Evolutionary conservation across 2,113 vertebrate genomes (phyloP).

Genomic region (Limanda limanda): DNA sequence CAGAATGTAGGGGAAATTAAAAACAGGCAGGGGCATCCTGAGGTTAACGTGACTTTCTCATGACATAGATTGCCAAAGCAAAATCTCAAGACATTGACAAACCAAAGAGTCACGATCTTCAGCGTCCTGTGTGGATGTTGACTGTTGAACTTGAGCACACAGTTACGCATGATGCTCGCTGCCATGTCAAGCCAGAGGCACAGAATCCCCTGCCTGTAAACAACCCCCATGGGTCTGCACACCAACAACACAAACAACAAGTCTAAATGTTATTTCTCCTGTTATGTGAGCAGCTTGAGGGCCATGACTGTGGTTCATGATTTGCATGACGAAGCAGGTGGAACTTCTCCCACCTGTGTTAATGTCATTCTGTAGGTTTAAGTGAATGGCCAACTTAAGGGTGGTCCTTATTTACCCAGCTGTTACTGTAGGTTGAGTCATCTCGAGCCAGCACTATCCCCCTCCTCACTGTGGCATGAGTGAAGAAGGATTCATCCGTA

Average conservation of each 20-base stretch:
- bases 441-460: slow-evolving; percentile 5
- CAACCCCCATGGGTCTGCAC: background rate
- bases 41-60: too few species aligned
- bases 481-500: slow-evolving; percentile 62
- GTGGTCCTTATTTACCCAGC: slow-evolving; percentile 54
- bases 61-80: too few species aligned
- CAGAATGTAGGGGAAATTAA: too few species aligned
- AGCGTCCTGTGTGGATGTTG: background rate
- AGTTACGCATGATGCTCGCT: background rate
- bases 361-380: slow-evolving; percentile 24
- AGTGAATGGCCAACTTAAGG: slow-evolving; percentile 36
- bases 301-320: background rate
- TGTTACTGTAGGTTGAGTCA: slow-evolving; percentile 39
- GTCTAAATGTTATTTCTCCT: slow-evolving; percentile 9
- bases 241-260: background rate
- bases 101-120: too few species aligned
- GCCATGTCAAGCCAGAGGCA: background rate
- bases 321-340: slow-evolving; percentile 47
- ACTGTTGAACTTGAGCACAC: background rate
- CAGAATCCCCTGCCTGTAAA: slow-evolving; percentile 7
- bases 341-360: slow-evolving; percentile 32
- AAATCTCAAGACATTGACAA: too few species aligned
- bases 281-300: slow-evolving; percentile 17
- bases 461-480: slow-evolving; percentile 35
- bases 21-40: too few species aligned